Conservation (phyloP, 1,140 invertebrate genomes). For the Drosophila kepulauana region DNA sequence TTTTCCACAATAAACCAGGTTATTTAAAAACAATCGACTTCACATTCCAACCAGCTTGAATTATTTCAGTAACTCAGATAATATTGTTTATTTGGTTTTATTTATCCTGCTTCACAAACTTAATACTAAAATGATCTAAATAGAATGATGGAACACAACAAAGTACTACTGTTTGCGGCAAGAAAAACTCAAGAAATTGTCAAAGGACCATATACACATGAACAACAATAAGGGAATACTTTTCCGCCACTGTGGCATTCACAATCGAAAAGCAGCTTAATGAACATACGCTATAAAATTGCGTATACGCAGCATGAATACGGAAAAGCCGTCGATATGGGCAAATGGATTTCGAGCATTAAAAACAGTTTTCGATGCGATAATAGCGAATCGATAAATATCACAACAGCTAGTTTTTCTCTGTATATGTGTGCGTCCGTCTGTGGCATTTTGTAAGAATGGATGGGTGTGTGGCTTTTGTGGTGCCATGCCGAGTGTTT, state of each 20-base stretch:
- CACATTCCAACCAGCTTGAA: neutral
- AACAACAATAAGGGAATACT: conserved; percentile 6
- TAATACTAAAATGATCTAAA: neutral
- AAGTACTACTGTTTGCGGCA: neutral
- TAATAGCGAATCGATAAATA: conserved; percentile 71
- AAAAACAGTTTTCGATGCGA: conserved; percentile 63
- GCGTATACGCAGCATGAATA: conserved; percentile 52
- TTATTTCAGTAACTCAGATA: neutral
- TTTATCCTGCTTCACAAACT: too few species aligned
- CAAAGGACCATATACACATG: conserved; percentile 2
- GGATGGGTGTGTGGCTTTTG: conserved; percentile 44
- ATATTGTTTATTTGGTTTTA: neutral
- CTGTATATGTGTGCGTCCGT: conserved; percentile 1
- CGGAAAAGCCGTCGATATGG: conserved; percentile 18
- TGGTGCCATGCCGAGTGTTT: conserved; percentile 52
- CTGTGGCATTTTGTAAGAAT: neutral
- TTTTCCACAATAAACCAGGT: neutral
- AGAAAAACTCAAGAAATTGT: neutral
- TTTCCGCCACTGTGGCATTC: neutral
- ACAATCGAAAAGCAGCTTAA: conserved; percentile 49
- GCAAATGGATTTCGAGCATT: conserved; percentile 68
- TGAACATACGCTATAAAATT: conserved; percentile 53
- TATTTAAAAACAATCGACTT: neutral
- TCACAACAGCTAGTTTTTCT: conserved; percentile 28
- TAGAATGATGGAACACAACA: neutral